Percentiles rank a stretch among this genome's conserved stretches.
Conservation (phyloP, 2,797 vertebrate species). For the Hybognathus amarus region DNA sequence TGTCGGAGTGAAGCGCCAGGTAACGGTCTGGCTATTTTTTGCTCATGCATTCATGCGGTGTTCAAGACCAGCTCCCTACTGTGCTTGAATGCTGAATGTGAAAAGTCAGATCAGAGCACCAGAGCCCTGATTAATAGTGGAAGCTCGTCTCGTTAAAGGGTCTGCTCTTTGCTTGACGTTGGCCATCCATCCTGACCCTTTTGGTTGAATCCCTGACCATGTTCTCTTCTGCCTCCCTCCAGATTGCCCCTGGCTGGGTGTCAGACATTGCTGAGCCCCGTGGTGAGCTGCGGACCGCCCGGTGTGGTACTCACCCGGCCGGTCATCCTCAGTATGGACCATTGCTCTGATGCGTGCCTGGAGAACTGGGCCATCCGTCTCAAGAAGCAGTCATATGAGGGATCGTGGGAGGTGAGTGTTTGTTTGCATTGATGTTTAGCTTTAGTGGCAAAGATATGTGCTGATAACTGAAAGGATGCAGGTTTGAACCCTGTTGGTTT, state of each 20-base stretch:
- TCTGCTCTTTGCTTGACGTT: constrained; percentile 39
- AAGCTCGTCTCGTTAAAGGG: constrained; percentile 7
- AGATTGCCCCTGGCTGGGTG: constrained; percentile 95
- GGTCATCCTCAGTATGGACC: constrained; percentile 95
- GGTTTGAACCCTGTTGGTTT: background rate
- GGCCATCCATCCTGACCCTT: constrained; percentile 39
- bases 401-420: constrained; percentile 92
- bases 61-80: constrained; percentile 4
- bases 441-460: background rate
- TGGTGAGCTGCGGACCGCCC: constrained; percentile 95
- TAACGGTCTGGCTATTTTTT: constrained; percentile 7
- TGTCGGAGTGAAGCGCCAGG: constrained; percentile 21
- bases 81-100: constrained; percentile 18
- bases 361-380: constrained; percentile 97
- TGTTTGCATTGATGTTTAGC: background rate
- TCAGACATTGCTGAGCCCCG: constrained; percentile 95
- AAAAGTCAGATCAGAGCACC: constrained; percentile 24
- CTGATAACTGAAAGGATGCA: background rate
- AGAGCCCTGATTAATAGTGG: constrained; percentile 27
- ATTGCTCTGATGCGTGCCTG: constrained; percentile 92
- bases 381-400: constrained; percentile 97
- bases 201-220: constrained; percentile 33
- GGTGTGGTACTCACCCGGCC: constrained; percentile 95
- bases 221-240: constrained; percentile 56
- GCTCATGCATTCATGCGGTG: constrained; percentile 10